Percentiles rank a stretch among this genome's conserved stretches.
Conservation (phyloP, 2,888 invertebrate species). For the Acleris emargana region DNA sequence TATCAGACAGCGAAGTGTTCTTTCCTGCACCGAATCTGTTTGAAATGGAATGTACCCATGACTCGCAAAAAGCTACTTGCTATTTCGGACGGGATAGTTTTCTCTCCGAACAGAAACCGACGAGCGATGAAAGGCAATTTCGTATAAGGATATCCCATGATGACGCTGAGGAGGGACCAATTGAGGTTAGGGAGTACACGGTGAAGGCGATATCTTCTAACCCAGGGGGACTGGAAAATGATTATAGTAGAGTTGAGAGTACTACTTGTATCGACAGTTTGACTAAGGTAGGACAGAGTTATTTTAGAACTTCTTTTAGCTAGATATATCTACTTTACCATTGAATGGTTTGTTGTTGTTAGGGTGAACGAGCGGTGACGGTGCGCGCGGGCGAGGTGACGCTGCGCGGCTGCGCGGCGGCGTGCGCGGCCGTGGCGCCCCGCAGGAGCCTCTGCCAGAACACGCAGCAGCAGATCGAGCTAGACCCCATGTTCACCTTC, state of each 20-base stretch:
- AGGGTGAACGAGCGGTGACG: conserved; percentile 51
- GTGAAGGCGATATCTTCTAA: conserved; percentile 60
- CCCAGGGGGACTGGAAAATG: conserved; percentile 52
- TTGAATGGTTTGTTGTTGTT: conserved; percentile 12
- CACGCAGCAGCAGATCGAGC: conserved; percentile 81
- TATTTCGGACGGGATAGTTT: conserved; percentile 62
- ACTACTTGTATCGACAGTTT: conserved; percentile 67
- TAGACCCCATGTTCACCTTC: conserved; percentile 87
- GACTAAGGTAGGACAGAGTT: conserved; percentile 49
- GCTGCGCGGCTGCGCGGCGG: conserved; percentile 80
- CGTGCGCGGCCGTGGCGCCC: conserved; percentile 84
- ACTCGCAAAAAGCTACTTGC: conserved; percentile 68
- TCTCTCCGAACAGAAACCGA: conserved; percentile 56
- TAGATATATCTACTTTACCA: too few species aligned
- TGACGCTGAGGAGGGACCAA: conserved; percentile 54
- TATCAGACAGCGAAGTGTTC: conserved; percentile 71
- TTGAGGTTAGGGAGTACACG: conserved; percentile 61
- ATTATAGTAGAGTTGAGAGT: conserved; percentile 58
- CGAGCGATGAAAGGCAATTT: conserved; percentile 50
- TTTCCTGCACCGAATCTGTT: conserved; percentile 85
- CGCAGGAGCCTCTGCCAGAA: conserved; percentile 85
- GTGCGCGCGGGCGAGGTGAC: conserved; percentile 59
- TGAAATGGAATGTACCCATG: conserved; percentile 62
- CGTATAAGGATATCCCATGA: conserved; percentile 66
- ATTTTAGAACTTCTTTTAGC: neutral